Evolutionary conservation across 1,140 invertebrate species (phyloP), one percentile per base, ranked within the genome.

Genomic region (Heliconius eleuchia): DNA sequence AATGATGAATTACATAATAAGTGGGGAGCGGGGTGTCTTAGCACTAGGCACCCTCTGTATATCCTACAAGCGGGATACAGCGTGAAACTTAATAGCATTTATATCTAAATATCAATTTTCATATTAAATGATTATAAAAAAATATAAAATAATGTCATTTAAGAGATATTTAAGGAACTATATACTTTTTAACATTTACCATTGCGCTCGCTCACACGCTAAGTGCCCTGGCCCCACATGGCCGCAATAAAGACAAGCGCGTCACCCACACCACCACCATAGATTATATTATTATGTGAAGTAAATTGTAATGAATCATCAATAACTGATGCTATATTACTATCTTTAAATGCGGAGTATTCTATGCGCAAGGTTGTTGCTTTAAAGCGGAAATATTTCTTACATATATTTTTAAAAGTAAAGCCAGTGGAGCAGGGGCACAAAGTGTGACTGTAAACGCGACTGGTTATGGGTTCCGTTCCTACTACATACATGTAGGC

Each of bases 221-320:
- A 75, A 75, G 60, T 75, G 73, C 73, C 57, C 39, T 42, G 73
- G 57, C 73, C 55, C 73, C 70, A 71, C 19, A 71, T 71, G 70
- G 70, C 37, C 70, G 19, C 37, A 37, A 71, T 71, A 71, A 71
- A 39, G 70, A 71, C 66, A 70, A 70, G 66, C 46, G 1, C 37
- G 34, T 37, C 70, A 39, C 39, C 71, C 71, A 73, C 71, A 73
- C 71, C 71, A 73, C 71, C 71, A 73, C 71, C 42, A 73, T 42
- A 73, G 2, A 46, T 23, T 42, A 39, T 23, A 39, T 73, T 42
- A 39, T 73, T 42, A 42, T 42, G n/a, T 73, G 37, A 42, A 39
- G 23, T 46, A 46, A 46, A 27, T 4, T 42, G 39, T 73, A 39
- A 72, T 46, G 50, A 30, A 55, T 55, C 50, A 50, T 30, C 50